Percentiles rank a stretch among this genome's conserved stretches.
These are phyloP conservation scores for Malachius bipustulatus DNA, from an alignment of 2,888 invertebrate species.

Conservation along the genomic window DNA sequence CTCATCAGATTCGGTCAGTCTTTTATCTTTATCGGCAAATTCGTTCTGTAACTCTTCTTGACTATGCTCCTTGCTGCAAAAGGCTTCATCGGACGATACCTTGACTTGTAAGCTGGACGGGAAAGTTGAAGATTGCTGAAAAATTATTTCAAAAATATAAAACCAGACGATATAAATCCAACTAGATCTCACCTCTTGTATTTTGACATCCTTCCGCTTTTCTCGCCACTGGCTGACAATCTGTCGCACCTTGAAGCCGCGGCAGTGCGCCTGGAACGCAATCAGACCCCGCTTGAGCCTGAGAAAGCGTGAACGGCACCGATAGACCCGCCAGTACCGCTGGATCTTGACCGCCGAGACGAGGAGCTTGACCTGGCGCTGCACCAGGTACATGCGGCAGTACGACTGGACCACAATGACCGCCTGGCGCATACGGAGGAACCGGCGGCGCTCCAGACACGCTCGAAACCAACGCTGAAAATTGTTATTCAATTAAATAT, in stretches of 20 bases:
- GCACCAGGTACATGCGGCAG: constrained; percentile 53
- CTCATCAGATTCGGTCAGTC: constrained; percentile 33
- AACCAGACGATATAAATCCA: too few species aligned
- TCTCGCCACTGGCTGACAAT: constrained; percentile 40
- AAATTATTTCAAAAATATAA: too few species aligned
- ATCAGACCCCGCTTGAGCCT: constrained; percentile 48
- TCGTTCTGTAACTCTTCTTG: constrained; percentile 37
- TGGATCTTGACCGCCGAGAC: constrained; percentile 59
- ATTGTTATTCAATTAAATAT: too few species aligned
- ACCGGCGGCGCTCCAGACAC: constrained; percentile 65
- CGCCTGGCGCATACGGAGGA: constrained; percentile 60
- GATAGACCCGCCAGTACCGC: constrained; percentile 62
- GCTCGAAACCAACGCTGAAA: constrained; percentile 88
- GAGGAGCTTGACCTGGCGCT: constrained; percentile 42
- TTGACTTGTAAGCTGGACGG: constrained; percentile 20
- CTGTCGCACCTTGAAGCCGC: constrained; percentile 53
- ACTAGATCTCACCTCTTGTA: background rate
- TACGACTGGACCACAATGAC: constrained; percentile 65
- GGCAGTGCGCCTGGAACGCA: constrained; percentile 58
- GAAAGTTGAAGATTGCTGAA: background rate
- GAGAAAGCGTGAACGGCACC: constrained; percentile 53
- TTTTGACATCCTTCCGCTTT: constrained; percentile 9
- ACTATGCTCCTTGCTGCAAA: constrained; percentile 42
- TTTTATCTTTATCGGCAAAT: constrained; percentile 16
- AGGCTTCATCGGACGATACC: constrained; percentile 40